Evolutionary conservation across 2,797 vertebrate species (phyloP).

Genomic region (Lemur catta): DNA sequence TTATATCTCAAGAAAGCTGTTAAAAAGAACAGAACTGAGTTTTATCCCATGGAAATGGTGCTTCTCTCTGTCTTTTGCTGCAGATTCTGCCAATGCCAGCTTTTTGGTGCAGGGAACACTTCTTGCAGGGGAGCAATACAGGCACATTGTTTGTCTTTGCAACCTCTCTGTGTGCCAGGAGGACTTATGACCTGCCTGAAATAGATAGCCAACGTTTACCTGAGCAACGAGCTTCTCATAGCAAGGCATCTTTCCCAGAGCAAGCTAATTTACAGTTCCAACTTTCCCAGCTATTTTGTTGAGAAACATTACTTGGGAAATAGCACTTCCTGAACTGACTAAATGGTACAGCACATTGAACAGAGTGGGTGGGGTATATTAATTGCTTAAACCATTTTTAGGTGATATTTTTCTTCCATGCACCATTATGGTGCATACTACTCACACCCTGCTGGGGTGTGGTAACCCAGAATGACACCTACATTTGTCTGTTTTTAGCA

Average conservation of each 20-base stretch:
- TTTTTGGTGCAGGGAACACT: neutral
- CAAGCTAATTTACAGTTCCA: neutral
- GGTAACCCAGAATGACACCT: neutral
- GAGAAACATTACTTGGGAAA: neutral
- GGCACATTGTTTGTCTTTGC: neutral
- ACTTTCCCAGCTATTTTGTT: neutral
- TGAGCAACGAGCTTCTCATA: neutral
- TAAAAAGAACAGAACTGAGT: neutral
- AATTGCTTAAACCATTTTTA: neutral
- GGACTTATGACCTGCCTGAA: neutral
- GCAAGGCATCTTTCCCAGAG: neutral
- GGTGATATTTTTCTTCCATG: neutral
- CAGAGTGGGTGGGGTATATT: neutral
- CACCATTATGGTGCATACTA: neutral
- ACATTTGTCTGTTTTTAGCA: conserved; percentile 34
- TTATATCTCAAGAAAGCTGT: neutral
- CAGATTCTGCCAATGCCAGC: neutral
- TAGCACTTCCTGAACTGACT: neutral
- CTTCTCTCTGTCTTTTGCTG: neutral
- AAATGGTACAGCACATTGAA: neutral
- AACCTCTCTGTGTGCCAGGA: neutral
- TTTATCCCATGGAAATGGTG: neutral
- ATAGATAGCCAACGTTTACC: neutral
- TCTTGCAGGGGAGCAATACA: neutral
- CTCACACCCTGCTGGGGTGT: neutral